phyloP scores from a whole-genome alignment of 2,113 vertebrate genomes.

The Hymenochirus boettgeri region DNA sequence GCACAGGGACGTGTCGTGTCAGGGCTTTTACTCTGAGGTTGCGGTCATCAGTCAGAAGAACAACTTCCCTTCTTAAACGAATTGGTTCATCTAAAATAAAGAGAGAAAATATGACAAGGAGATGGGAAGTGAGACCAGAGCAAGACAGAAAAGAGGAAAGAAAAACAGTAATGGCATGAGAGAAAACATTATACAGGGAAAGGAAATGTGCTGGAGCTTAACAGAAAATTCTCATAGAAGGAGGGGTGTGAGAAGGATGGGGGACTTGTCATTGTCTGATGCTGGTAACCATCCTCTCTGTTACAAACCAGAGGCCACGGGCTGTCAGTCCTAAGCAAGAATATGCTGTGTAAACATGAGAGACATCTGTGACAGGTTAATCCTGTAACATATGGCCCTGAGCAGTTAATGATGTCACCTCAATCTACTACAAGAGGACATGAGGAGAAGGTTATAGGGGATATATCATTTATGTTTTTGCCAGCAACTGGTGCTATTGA shows the following conservation, averaged over 20 bases:
- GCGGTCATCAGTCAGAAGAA: slow-evolving; percentile 90
- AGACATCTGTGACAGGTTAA: slow-evolving; percentile 34
- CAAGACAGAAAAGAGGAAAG: not conserved
- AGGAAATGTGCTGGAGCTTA: slow-evolving; percentile 20
- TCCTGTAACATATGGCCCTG: slow-evolving; percentile 32
- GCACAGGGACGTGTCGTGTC: slow-evolving; percentile 91
- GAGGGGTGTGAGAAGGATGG: slow-evolving; percentile 6
- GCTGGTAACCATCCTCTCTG: slow-evolving; percentile 68
- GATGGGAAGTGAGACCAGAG: not conserved
- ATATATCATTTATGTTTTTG: slow-evolving; percentile 7
- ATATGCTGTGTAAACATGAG: slow-evolving; percentile 31
- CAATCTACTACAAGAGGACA: slow-evolving; percentile 26
- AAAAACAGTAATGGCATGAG: not conserved
- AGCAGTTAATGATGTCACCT: slow-evolving; percentile 31
- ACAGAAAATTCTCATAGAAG: slow-evolving; percentile 27
- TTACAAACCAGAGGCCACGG: slow-evolving; percentile 79
- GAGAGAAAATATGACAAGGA: slow-evolving; percentile 35
- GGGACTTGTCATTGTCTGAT: slow-evolving; percentile 47
- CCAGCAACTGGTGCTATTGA: slow-evolving; percentile 9
- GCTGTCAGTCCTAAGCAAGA: slow-evolving; percentile 62
- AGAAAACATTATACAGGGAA: not conserved
- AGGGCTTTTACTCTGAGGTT: slow-evolving; percentile 94
- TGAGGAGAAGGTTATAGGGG: not conserved
- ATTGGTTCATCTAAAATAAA: slow-evolving; percentile 77
- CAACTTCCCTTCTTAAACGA: slow-evolving; percentile 84